phyloP scores from a whole-genome alignment of 23 tunicate genomes.

The Botrylloides violaceus region DNA sequence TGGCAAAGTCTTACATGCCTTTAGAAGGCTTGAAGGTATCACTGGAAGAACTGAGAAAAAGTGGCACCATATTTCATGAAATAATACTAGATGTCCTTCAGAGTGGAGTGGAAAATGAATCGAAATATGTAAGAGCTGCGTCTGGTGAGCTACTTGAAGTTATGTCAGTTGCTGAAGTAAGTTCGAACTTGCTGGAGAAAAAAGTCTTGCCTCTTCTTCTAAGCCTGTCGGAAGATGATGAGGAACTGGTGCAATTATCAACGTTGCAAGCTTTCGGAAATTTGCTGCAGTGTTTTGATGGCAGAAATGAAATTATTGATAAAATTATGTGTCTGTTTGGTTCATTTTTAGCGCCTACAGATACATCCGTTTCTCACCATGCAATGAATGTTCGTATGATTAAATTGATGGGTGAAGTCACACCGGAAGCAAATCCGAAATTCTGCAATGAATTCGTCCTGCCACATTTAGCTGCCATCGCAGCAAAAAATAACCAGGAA shows the following conservation, averaged over 20 bases:
- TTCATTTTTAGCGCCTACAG: conserved; percentile 44
- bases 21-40: background rate
- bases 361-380: conserved; percentile 44
- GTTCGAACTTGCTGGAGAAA: conserved; percentile 24
- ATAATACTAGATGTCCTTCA: conserved; percentile 54
- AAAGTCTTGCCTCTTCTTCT: conserved; percentile 64
- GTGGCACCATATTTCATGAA: conserved; percentile 35
- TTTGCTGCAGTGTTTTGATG: conserved; percentile 31
- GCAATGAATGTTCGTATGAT: conserved; percentile 32
- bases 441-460: conserved; percentile 81
- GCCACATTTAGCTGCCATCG: conserved; percentile 67
- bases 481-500: conserved; percentile 61
- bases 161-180: conserved; percentile 45
- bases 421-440: conserved; percentile 62
- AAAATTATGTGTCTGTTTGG: conserved; percentile 58
- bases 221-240: conserved; percentile 56
- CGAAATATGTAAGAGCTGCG: conserved; percentile 41
- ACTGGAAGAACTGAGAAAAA: background rate
- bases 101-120: conserved; percentile 49
- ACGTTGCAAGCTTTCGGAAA: conserved; percentile 45
- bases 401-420: conserved; percentile 11
- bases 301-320: conserved; percentile 37
- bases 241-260: conserved; percentile 45
- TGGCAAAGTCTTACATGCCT: conserved; percentile 1
- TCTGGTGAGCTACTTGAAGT: conserved; percentile 46